phyloP scores from a whole-genome alignment of 2,888 invertebrate species.

The Meta bourneti region DNA sequence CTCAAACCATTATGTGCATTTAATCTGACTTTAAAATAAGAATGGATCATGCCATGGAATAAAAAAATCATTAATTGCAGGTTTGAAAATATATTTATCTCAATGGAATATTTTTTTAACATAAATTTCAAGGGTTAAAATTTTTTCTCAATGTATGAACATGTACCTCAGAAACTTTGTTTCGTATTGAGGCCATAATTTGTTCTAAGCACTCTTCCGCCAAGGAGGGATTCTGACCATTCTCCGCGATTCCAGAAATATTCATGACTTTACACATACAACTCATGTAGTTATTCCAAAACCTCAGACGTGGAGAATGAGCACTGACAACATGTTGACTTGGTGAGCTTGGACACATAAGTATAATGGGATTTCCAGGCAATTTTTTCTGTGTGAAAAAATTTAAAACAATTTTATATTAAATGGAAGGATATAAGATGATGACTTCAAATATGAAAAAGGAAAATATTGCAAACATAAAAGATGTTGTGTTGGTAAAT shows the following conservation, averaged over 20 bases:
- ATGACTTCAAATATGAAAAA: background rate
- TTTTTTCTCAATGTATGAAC: no score
- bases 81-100: no score
- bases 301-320: conserved; percentile 84
- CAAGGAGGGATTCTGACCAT: conserved; percentile 79
- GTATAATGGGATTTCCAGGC: conserved; percentile 86
- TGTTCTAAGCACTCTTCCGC: conserved; percentile 81
- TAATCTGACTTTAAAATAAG: no score
- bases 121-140: no score
- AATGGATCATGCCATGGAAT: no score
- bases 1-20: no score
- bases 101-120: no score
- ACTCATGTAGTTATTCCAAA: conserved; percentile 87
- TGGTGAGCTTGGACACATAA: conserved; percentile 82
- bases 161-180: conserved; percentile 86
- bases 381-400: conserved; percentile 84
- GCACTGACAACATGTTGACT: conserved; percentile 78
- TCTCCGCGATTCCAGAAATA: conserved; percentile 83
- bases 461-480: no score
- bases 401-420: background rate
- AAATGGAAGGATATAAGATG: background rate
- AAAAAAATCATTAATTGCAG: no score
- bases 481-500: no score
- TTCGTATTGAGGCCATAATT: conserved; percentile 84
- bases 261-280: conserved; percentile 86